Conservation (phyloP, 2,113 vertebrate species). For the Pseudopodoces humilis region DNA sequence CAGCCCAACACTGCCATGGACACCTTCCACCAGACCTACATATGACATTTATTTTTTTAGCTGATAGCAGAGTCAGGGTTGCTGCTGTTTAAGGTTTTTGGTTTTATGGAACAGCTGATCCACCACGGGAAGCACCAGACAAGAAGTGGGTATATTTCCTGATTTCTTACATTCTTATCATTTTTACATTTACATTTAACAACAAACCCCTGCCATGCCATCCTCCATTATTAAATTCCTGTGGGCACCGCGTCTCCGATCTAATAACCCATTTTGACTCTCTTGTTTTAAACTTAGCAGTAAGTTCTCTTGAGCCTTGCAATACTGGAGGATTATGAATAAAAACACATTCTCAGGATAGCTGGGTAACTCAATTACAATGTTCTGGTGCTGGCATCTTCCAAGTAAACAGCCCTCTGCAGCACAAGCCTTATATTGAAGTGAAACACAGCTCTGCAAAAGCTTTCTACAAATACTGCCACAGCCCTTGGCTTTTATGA, state of each 20-base stretch:
- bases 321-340: conserved; percentile 46
- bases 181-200: conserved; percentile 32
- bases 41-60: background rate
- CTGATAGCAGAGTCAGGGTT: background rate
- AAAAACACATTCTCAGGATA: conserved; percentile 62
- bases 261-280: conserved; percentile 11
- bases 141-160: background rate
- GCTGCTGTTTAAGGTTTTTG: background rate
- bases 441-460: background rate
- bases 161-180: conserved; percentile 49
- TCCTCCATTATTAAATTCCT: conserved; percentile 59
- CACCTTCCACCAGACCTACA: background rate
- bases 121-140: background rate
- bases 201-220: background rate
- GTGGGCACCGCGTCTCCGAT: background rate
- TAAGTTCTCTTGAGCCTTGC: conserved; percentile 41
- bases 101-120: background rate
- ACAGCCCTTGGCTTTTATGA: background rate
- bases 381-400: conserved; percentile 12
- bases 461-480: background rate
- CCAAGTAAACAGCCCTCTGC: conserved; percentile 10
- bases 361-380: conserved; percentile 33
- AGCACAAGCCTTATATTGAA: background rate
- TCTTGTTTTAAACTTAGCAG: conserved; percentile 2
- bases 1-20: background rate